Evolutionary conservation across 2,797 vertebrate genomes (phyloP), one percentile per base, ranked within the genome.

Genomic region (Loriculus beryllinus): DNA sequence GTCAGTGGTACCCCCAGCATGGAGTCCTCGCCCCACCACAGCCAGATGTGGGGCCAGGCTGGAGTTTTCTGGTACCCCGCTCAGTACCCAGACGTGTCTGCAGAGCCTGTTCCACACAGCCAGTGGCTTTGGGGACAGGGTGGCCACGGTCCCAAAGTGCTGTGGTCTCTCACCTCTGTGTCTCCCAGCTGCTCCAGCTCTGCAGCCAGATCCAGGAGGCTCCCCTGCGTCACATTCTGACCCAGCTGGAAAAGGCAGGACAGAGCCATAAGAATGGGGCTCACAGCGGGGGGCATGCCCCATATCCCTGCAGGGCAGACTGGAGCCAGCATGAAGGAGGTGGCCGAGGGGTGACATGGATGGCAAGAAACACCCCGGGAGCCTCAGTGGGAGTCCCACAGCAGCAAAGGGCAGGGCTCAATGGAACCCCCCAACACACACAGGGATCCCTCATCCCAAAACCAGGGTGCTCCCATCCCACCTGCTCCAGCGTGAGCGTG

Each of bases 201-300:
- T 20, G 88, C 12, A 19, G 98, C 98, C 48, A 96, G 94, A 17
- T 82, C 52, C 63, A 86, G 96, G 59, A 99, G 95, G 92, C 97
- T 97, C 70, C 94, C 88, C 12, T 31, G 86, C 19, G 96, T 98
- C 63, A 98, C 3, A 4, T 81, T 93, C 79, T 75, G 74, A 45
- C 96, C 93, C n/a, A 98, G 82, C 98, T 99, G 96, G 63, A 96
- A 93, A 86, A 90, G 72, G 28, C 21, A 82, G 56, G 29, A 71
- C 26, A 76, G 35, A 82, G 48, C 49, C 2, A 0, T 64, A 12
- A 68, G 48, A 39, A 29, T 2, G 13, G 28, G 21, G 39, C 29
- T 64, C 15, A 39, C 0, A 0, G 45, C 1, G 5, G 14, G 23
- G 29, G 3, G 1, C 1, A 2, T 68, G 59, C 10, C 7, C 39